A percentile compares a stretch with the other conserved stretches of the same genome.
Conservation (phyloP, 2,113 vertebrate species). For the Eupsittula cactorum region DNA sequence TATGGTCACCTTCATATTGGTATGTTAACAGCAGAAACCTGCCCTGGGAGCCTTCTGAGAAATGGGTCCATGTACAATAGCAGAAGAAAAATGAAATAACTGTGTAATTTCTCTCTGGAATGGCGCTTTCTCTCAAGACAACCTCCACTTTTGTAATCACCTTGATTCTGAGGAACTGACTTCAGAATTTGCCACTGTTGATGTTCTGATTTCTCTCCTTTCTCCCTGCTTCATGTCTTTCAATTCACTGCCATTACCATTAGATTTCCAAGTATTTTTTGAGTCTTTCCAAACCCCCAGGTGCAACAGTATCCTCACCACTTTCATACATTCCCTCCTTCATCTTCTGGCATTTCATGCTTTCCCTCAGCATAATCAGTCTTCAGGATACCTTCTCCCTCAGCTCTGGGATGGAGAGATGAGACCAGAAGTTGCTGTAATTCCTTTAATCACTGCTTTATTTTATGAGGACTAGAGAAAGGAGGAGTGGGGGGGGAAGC, state of each 20-base stretch:
- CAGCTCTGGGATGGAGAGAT: not conserved
- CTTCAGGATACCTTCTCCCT: not conserved
- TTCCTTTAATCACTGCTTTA: not conserved
- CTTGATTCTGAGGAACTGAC: not conserved
- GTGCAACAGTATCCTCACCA: not conserved
- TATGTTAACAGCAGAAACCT: not conserved
- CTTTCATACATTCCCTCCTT: not conserved
- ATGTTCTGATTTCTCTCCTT: not conserved
- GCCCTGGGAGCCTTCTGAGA: not conserved
- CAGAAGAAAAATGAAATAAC: not conserved
- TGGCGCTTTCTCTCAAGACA: not conserved
- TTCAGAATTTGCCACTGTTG: not conserved
- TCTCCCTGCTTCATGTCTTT: not conserved
- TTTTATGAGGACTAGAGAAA: not conserved
- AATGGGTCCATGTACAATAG: not conserved
- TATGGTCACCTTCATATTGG: rapidly evolving
- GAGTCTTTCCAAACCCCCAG: not conserved
- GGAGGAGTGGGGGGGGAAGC: not conserved
- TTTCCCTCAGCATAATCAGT: not conserved
- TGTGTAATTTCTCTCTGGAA: not conserved
- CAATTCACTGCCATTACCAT: not conserved
- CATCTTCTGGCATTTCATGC: not conserved
- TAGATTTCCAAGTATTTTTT: not conserved
- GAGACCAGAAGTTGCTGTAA: not conserved
- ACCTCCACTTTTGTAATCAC: not conserved